phyloP scores from a whole-genome alignment of 2,113 vertebrate genomes.

The Atherinomorus stipes region DNA sequence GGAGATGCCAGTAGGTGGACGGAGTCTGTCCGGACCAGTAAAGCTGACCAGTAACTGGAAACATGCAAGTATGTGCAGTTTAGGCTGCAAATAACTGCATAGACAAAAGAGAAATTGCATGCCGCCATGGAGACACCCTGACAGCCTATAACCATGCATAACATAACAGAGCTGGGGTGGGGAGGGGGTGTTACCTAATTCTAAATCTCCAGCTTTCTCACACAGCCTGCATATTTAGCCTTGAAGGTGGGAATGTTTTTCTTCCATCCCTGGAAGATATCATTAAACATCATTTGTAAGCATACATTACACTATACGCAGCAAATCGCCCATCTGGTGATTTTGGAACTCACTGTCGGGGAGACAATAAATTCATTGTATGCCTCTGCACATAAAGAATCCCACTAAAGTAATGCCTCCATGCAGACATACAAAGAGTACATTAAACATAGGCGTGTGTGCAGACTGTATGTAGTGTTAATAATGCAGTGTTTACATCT shows the following conservation, averaged over 20 bases:
- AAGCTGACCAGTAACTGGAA: slow-evolving; percentile 9
- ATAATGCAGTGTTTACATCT: slow-evolving; percentile 79
- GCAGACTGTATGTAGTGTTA: slow-evolving; percentile 68
- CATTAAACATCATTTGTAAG: slow-evolving; percentile 77
- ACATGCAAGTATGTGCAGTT: not conserved
- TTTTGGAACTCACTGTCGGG: slow-evolving; percentile 49
- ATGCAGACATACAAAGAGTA: slow-evolving; percentile 53
- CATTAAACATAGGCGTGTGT: slow-evolving; percentile 50
- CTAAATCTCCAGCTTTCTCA: slow-evolving; percentile 36
- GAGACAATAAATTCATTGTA: slow-evolving; percentile 68
- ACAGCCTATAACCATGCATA: slow-evolving; percentile 42
- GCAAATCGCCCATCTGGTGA: slow-evolving; percentile 74
- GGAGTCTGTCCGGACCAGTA: not conserved
- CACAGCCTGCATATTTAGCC: slow-evolving; percentile 59
- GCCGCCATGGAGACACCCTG: slow-evolving; percentile 3
- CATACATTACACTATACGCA: slow-evolving; percentile 67
- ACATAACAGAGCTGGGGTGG: slow-evolving; percentile 25
- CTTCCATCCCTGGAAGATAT: slow-evolving; percentile 69
- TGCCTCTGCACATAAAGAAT: slow-evolving; percentile 48
- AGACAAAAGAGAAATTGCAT: slow-evolving; percentile 4
- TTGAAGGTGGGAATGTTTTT: slow-evolving; percentile 61
- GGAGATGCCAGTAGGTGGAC: too few species aligned
- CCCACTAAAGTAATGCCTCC: slow-evolving; percentile 42
- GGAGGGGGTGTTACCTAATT: slow-evolving; percentile 10
- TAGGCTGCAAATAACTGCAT: not conserved